Evolutionary conservation across 1,140 invertebrate species (phyloP).

Genomic region (Drosophila athabasca): DNA sequence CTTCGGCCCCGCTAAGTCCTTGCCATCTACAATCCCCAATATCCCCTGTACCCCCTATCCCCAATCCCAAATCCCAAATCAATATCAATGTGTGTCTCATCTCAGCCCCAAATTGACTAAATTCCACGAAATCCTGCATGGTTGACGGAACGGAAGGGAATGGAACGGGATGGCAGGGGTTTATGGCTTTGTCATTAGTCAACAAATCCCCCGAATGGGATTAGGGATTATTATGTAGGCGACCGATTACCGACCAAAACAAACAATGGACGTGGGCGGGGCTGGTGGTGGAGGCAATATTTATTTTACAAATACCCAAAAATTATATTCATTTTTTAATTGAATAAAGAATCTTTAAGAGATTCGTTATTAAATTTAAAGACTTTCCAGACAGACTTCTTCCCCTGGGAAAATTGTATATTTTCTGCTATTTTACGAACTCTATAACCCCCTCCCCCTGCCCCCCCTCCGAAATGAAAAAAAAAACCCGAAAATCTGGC

Average conservation of each 20-base stretch:
- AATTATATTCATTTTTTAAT: too few relatives aligned
- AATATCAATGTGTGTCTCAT: conserved; percentile 43
- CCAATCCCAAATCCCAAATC: conserved; percentile 40
- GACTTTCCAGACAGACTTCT: too few relatives aligned
- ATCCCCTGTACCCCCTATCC: too few relatives aligned
- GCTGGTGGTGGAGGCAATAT: too few relatives aligned
- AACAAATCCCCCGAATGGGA: conserved; percentile 56
- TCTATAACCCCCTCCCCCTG: too few relatives aligned
- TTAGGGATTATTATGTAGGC: conserved; percentile 56
- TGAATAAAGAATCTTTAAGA: too few relatives aligned
- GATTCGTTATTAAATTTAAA: too few relatives aligned
- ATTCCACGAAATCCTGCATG: conserved; percentile 7
- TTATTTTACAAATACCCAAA: too few relatives aligned
- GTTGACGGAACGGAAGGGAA: too few relatives aligned
- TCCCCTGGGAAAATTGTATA: too few relatives aligned
- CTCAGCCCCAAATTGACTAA: conserved; percentile 22
- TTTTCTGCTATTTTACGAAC: too few relatives aligned
- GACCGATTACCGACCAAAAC: conserved; percentile 24
- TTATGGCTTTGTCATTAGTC: conserved; percentile 48
- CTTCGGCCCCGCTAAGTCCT: conserved; percentile 39
- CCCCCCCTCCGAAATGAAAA: too few relatives aligned
- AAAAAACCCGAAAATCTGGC: not conserved
- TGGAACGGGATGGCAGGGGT: not conserved
- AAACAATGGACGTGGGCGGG: not conserved
- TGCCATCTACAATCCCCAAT: conserved; percentile 40